Conservation (phyloP, 2,888 invertebrate genomes). For the Coelogynopora nodosa region DNA sequence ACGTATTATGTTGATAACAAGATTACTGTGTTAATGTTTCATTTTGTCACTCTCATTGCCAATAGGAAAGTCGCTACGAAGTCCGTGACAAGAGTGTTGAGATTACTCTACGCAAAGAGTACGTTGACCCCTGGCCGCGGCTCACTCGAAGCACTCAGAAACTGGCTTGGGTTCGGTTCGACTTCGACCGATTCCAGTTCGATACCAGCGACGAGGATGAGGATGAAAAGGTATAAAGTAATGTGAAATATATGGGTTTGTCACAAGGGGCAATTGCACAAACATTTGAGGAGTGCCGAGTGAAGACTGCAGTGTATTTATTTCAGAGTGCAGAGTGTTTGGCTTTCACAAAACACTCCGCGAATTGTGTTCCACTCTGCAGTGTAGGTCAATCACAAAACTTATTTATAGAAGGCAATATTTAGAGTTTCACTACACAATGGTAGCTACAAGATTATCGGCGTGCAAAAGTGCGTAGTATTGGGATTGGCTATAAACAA, state of each 20-base stretch:
- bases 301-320: too few species aligned
- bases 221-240: conserved; percentile 61
- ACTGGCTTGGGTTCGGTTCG: conserved; percentile 85
- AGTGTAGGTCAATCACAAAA: background rate
- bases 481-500: too few species aligned
- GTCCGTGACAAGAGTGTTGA: conserved; percentile 75
- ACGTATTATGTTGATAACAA: too few species aligned
- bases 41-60: background rate
- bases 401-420: background rate
- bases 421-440: too few species aligned
- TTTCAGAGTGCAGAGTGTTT: background rate
- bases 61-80: conserved; percentile 49
- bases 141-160: conserved; percentile 76
- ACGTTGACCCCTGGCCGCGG: conserved; percentile 76
- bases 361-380: background rate
- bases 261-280: background rate
- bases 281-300: background rate
- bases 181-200: conserved; percentile 83
- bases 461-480: background rate
- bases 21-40: too few species aligned
- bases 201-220: conserved; percentile 72
- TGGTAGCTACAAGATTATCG: too few species aligned
- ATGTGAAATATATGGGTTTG: too few species aligned
- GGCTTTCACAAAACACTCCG: background rate
- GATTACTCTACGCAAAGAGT: conserved; percentile 70